These are phyloP conservation scores for Hymenopus coronatus DNA, from an alignment of 2,888 invertebrate species.

Conservation along the genomic window DNA sequence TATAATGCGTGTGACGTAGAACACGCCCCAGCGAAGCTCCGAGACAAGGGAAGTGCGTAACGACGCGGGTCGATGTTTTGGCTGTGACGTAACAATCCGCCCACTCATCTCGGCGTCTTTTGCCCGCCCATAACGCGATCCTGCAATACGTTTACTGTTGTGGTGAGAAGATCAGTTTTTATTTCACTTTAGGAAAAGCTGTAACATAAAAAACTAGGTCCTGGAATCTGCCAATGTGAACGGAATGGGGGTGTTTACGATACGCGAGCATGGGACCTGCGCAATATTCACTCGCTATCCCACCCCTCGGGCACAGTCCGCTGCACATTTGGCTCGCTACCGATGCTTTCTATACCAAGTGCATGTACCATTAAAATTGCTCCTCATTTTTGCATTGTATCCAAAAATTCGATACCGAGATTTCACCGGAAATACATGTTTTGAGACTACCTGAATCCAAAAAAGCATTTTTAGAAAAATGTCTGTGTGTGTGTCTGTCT, in stretches of 20 bases:
- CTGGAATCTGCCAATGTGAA: background rate
- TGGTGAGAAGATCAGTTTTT: background rate
- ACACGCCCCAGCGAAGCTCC: background rate
- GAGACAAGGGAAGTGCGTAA: background rate
- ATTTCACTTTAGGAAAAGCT: background rate
- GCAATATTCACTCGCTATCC: background rate
- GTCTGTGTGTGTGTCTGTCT: too few relatives aligned
- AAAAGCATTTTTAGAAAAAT: too few relatives aligned
- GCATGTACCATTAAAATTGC: too few relatives aligned
- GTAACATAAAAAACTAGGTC: background rate
- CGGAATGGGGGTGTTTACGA: background rate
- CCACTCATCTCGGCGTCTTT: background rate
- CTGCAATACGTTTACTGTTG: background rate
- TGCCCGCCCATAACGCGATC: background rate
- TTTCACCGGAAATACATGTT: too few relatives aligned
- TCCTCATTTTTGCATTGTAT: too few relatives aligned
- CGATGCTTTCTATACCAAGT: too few relatives aligned
- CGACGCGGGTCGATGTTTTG: background rate
- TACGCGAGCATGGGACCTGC: background rate
- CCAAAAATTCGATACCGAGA: too few relatives aligned
- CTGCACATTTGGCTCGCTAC: too few relatives aligned
- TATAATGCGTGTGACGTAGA: background rate
- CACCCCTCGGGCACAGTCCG: background rate
- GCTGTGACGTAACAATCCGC: background rate
- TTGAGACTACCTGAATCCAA: too few relatives aligned